A percentile compares a stretch with the other conserved stretches of the same genome.
Evolutionary conservation across 2,888 invertebrate genomes (phyloP).

Genomic region (Volucella inflata): DNA sequence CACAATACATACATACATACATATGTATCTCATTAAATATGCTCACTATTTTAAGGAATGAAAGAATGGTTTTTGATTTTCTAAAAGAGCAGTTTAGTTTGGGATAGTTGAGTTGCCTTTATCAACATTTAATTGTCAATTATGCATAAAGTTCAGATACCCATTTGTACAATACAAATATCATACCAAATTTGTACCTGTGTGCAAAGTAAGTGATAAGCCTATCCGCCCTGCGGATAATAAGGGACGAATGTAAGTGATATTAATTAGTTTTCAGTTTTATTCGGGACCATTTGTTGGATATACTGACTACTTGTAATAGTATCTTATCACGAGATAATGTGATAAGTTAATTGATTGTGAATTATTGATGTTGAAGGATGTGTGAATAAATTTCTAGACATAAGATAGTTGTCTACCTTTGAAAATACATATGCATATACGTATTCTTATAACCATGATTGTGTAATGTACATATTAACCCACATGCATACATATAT

Average conservation of each 20-base stretch:
- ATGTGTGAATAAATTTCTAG: constrained; percentile 8
- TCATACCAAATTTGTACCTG: constrained; percentile 20
- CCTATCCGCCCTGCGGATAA: constrained; percentile 19
- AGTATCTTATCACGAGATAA: constrained; percentile 62
- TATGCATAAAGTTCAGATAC: constrained; percentile 56
- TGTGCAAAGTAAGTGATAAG: neutral
- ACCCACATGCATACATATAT: too few relatives aligned
- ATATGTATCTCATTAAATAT: constrained; percentile 41
- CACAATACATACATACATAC: too few relatives aligned
- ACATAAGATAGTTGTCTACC: constrained; percentile 25
- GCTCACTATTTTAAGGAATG: constrained; percentile 30
- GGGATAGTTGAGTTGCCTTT: constrained; percentile 37
- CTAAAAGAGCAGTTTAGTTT: constrained; percentile 29
- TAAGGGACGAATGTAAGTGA: constrained; percentile 42
- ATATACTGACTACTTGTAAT: constrained; percentile 30
- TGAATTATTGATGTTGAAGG: constrained; percentile 53
- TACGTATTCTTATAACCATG: neutral
- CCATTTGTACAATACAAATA: constrained; percentile 30
- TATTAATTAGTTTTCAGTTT: constrained; percentile 60
- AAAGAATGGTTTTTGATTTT: neutral
- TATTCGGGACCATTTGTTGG: constrained; percentile 42
- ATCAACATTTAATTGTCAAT: constrained; percentile 51
- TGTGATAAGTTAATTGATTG: constrained; percentile 61
- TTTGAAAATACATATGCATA: constrained; percentile 39
- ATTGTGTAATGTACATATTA: too few relatives aligned